Evolutionary conservation across 2,113 vertebrate species (phyloP).

Genomic region (Microcebus jonahi): DNA sequence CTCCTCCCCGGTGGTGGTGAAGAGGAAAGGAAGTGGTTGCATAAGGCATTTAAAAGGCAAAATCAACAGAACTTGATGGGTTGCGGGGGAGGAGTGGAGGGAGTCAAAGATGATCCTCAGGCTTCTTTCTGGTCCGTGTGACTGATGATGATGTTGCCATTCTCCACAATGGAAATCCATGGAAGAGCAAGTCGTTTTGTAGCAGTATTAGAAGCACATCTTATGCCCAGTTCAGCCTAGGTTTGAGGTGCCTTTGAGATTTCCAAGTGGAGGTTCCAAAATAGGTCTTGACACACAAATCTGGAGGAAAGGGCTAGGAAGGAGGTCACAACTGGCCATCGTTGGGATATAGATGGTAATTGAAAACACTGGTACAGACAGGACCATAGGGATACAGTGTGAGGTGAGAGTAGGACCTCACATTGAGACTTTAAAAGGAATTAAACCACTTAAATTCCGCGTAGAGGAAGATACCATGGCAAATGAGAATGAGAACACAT

Average conservation of each 20-base stretch:
- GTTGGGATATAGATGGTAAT: background rate
- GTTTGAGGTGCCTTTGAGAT: background rate
- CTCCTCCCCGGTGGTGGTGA: background rate
- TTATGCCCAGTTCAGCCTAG: background rate
- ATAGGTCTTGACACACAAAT: background rate
- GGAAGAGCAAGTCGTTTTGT: background rate
- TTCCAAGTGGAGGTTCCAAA: background rate
- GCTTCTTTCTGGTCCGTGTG: background rate
- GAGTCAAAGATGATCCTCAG: background rate
- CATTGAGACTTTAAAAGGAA: background rate
- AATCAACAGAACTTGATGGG: background rate
- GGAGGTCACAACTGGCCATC: background rate
- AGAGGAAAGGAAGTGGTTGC: background rate
- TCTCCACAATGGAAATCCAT: background rate
- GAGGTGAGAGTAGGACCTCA: background rate
- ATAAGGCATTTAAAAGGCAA: background rate
- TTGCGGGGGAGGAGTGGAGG: too few relatives aligned
- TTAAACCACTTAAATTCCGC: background rate
- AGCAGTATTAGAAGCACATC: background rate
- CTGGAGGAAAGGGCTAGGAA: background rate
- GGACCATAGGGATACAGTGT: background rate
- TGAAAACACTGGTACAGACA: background rate
- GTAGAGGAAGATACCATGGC: background rate
- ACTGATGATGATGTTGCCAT: background rate
- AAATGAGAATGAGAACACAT: background rate